Conservation (phyloP, 2,797 vertebrate genomes). For the Schizopygopsis pylzovi region DNA sequence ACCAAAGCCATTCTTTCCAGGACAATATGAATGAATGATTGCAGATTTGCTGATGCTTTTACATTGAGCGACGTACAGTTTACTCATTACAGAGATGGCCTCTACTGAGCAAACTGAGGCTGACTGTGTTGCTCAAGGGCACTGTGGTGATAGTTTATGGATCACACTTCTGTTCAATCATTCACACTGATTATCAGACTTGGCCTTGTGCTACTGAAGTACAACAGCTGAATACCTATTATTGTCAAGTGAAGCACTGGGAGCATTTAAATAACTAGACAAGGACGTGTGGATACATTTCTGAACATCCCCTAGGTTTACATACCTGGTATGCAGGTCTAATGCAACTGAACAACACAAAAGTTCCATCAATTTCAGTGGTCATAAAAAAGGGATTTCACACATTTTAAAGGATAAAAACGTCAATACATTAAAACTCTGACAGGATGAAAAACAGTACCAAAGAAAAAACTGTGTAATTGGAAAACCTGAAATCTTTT, state of each 20-base stretch:
- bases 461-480: too few relatives aligned
- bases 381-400: neutral
- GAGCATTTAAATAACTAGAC: neutral
- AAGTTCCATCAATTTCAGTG: neutral
- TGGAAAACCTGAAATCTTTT: neutral
- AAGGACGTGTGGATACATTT: neutral
- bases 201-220: constrained; percentile 24
- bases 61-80: neutral
- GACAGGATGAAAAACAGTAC: neutral
- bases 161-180: constrained; percentile 12
- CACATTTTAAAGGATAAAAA: neutral
- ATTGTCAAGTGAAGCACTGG: neutral
- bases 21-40: neutral
- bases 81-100: neutral
- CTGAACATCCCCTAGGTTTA: neutral
- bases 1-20: neutral
- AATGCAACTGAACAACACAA: neutral
- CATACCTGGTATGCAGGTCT: neutral
- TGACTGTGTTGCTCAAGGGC: neutral
- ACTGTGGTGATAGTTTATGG: neutral
- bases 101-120: neutral
- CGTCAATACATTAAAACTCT: too few relatives aligned
- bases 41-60: constrained; percentile 1
- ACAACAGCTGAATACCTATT: neutral
- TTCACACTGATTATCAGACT: constrained; percentile 13